Base-by-base conservation (phyloP, 2,113 vertebrate species). In the Orycteropus afer region DNA sequence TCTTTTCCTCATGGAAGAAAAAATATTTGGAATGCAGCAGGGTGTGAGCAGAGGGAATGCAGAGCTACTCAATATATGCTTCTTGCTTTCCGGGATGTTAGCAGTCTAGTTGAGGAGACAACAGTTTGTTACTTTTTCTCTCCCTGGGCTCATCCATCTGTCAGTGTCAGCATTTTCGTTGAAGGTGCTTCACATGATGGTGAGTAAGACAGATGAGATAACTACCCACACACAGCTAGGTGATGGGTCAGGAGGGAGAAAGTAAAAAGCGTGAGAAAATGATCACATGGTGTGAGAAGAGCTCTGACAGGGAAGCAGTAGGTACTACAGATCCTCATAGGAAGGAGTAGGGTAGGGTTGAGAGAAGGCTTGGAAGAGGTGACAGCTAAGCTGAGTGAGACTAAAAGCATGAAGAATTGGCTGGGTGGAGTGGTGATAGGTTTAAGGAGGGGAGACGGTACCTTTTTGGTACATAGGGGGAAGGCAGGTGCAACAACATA, bases 1-100 rank as follows among this genome's bases (percentile, higher is more conserved):
- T 85, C 87, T 95, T 89, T 92, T 82, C 90, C 69, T 91, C 37
- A 53, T 71, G 86, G 85, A 76, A 90, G 85, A 76, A 94, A 91
- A 89, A 9, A 71, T 79, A 86, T 25, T 93, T 94, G 88, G 77
- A 79, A 94, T 83, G 81, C 82, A 89, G 67, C 86, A 90, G 32
- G 83, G 69, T 84, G 25, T 91, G 32, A 45, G 42, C 73, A 1
- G 67, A 85, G 34, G 55, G 84, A n/a, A 40, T 34, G 20, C 6
- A 18, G 51, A 65, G 65, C 67, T 87, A 4, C 67, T 87, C 6
- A 32, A 47, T 4, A 8, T 59, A 11, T 6, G n/a, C 53, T 86
- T 49, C 73, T 59, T 77, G 67, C 45, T 86, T 69, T 83, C 42
- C n/a, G 34, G 81, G 29, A 25, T 61, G 69, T 74, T 74, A 3